Conservation (phyloP, 1,140 invertebrate species). For the Coptotermes formosanus region DNA sequence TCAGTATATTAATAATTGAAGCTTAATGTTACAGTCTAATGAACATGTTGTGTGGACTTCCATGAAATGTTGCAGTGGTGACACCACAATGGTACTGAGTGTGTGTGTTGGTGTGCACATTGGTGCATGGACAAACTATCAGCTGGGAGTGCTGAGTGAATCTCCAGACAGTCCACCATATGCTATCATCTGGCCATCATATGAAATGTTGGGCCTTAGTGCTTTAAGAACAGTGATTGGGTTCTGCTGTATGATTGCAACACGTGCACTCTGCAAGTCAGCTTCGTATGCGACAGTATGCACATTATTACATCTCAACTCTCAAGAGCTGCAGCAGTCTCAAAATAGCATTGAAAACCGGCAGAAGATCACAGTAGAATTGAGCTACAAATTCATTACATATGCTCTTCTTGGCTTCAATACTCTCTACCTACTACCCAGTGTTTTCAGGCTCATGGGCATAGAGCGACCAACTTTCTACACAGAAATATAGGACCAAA, state of each 20-base stretch:
- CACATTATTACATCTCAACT: slow-evolving; percentile 64
- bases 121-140: slow-evolving; percentile 84
- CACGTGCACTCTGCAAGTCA: slow-evolving; percentile 66
- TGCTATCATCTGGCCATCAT: slow-evolving; percentile 73
- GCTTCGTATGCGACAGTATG: slow-evolving; percentile 67
- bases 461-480: slow-evolving; percentile 82
- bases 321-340: slow-evolving; percentile 59
- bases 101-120: slow-evolving; percentile 74
- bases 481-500: slow-evolving; percentile 69
- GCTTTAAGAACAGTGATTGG: slow-evolving; percentile 72
- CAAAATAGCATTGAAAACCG: slow-evolving; percentile 61
- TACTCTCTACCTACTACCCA: slow-evolving; percentile 73
- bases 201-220: slow-evolving; percentile 62
- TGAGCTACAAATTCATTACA: slow-evolving; percentile 77
- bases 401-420: slow-evolving; percentile 74
- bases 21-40: no score
- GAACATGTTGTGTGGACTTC: no score
- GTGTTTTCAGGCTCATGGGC: slow-evolving; percentile 69
- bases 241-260: slow-evolving; percentile 66
- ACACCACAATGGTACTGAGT: slow-evolving; percentile 80
- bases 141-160: slow-evolving; percentile 64
- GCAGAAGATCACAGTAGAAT: slow-evolving; percentile 71
- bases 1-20: no score
- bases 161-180: slow-evolving; percentile 62
- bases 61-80: slow-evolving; percentile 64